Base-by-base conservation (phyloP, 2,113 vertebrate genomes). In the Tichodroma muraria region DNA sequence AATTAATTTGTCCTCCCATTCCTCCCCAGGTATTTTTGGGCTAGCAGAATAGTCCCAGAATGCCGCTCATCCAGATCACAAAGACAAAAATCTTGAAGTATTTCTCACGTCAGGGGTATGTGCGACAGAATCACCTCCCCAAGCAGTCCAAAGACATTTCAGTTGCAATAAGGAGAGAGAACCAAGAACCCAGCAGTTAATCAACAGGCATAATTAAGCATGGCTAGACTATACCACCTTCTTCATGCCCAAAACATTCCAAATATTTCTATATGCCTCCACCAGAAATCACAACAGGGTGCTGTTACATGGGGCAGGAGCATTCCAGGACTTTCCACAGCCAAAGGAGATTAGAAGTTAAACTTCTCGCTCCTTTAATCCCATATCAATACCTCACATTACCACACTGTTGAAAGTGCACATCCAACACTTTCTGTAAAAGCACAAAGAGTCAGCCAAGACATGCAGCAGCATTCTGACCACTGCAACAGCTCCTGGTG, bases 261-360 rank as follows among this genome's bases (percentile, higher is more conserved):
- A 65, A 71, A 47, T 57, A 52, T 81, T 94, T 85, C 79, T 64
- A 8, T 40, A 40, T 24, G 19, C 7, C 64, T 89, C 33, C 92
- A 68, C 20, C 65, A 80, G 65, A 85, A 89, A 85, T 78, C 35
- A 70, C 49, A 86, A n/a, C 80, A 69, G n/a, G 63, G n/a, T 63
- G 50, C 77, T 76, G 50, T 50, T 72, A 64, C 31, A 85, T 33
- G 76, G 50, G 44, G 37, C 71, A 93, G 82, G 31, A 88, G 82
- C 82, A 90, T 95, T 93, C 85, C 76, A 88, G 81, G 89, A 94
- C 82, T 52, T 95, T 69, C 73, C 68, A 80, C 60, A 88, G 71
- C 75, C 82, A 44, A 69, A 85, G 61, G 45, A 92, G 54, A 91
- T 82, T 6, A 61, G 38, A 89, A 94, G 53, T 59, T 54, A 49